Base-by-base conservation (phyloP, 2,888 invertebrate species). In the Archaeoteleia sp. region DNA sequence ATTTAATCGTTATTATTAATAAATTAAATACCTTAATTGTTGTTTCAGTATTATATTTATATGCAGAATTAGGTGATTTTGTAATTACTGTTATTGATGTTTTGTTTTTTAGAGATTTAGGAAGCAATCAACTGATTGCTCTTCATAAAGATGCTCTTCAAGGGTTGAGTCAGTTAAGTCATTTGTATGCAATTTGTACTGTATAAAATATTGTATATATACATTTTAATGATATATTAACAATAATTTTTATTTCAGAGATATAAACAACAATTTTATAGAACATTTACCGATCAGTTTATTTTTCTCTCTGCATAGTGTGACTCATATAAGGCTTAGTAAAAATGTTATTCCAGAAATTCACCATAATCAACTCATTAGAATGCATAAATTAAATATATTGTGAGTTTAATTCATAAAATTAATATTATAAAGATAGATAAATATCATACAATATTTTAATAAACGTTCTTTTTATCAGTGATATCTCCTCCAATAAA, bases 91-190 rank as follows among this genome's bases (percentile, higher is more conserved):
- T n/a, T n/a, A n/a, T n/a, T n/a, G n/a, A n/a, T n/a, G n/a, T 8
- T n/a, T 32, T 27, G 7, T n/a, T 7, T 89, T 89, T 67, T 85
- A 93, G 93, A 54, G 93, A 93, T 77, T 85, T 93, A 62, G 92
- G 92, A 10, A 89, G 91, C 1, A 93, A 93, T 81, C 88, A 88
- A 71, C 81, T 93, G 51, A 87, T 89, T 8, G 91, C 92, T 0
- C 81, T 93, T 42, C 90, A 93, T 82, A 91, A 91, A 78, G 89
- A 90, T 65, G 89, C 91, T 0, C 92, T 93, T 78, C 88, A 88
- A 71, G 89, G 89, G 5, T 87, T 93, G 86, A 87, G 87, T 1
- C 88, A 90, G 14, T 85, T 93, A 1, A 87, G 77, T 29, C 86
- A 87, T 58, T 74, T 88, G 88, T 88, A 75, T 87, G 86, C 85